Conservation (phyloP, 2,797 vertebrate species). For the Parauchenoglanis punctatus region DNA sequence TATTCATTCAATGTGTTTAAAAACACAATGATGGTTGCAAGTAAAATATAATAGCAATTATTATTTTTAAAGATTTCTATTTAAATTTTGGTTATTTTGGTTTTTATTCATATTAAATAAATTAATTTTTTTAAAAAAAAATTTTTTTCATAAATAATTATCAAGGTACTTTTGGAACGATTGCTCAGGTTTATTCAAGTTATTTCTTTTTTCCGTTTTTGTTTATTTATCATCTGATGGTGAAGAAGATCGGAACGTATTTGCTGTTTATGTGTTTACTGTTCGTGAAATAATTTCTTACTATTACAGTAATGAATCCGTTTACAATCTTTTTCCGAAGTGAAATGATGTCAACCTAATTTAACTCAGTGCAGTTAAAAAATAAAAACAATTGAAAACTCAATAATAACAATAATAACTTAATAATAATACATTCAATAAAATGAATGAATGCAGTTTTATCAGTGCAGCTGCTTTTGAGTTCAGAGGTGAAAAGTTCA, state of each 20-base stretch:
- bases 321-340: not conserved
- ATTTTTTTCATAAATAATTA: not conserved
- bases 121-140: too few species aligned
- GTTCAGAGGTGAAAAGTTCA: not conserved
- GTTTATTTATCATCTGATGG: not conserved
- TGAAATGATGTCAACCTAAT: too few species aligned
- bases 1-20: not conserved
- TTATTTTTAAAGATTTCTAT: not conserved
- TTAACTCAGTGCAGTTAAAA: too few species aligned
- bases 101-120: not conserved
- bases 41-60: not conserved
- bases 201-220: not conserved
- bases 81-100: not conserved
- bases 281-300: not conserved
- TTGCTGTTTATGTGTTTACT: not conserved
- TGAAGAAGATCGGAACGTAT: not conserved
- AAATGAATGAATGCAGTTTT: not conserved
- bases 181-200: not conserved
- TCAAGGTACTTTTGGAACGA: not conserved
- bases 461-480: not conserved
- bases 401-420: not conserved
- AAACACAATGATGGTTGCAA: not conserved
- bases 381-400: not conserved
- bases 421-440: too few species aligned
- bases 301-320: not conserved